Evolutionary conservation across 2,797 vertebrate species (phyloP).

Genomic region (Chromobotia macracanthus): DNA sequence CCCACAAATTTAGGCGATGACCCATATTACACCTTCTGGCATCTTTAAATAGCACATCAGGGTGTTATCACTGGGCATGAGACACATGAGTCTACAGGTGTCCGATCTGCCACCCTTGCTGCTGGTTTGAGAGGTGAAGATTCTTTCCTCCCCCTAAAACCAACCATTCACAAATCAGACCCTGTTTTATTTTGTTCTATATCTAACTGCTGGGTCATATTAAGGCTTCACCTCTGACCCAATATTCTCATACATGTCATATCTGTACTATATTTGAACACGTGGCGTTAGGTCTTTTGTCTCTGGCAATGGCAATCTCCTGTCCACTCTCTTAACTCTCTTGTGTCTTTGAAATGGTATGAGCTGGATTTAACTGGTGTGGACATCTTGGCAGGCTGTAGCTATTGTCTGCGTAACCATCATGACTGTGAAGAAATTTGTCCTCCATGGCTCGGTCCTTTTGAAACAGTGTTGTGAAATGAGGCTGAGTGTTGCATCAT

Average conservation of each 20-base stretch:
- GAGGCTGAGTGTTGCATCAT: not conserved
- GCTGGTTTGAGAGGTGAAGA: not conserved
- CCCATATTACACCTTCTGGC: not conserved
- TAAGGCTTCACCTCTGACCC: not conserved
- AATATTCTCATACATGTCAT: constrained; percentile 14
- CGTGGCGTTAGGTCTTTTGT: not conserved
- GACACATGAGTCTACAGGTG: not conserved
- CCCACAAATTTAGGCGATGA: not conserved
- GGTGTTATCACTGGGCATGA: not conserved
- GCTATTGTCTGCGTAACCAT: not conserved
- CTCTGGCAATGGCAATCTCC: not conserved
- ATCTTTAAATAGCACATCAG: not conserved
- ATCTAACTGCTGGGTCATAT: not conserved
- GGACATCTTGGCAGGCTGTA: constrained; percentile 14
- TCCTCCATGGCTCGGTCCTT: not conserved
- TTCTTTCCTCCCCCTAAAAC: constrained; percentile 11
- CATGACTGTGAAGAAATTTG: constrained; percentile 16
- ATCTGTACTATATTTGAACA: constrained; percentile 30
- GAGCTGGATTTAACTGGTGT: not conserved
- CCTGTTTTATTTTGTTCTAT: not conserved
- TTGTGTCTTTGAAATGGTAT: constrained; percentile 1
- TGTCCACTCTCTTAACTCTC: not conserved
- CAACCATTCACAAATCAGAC: constrained; percentile 8
- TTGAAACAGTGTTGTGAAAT: constrained; percentile 22
- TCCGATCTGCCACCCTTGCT: not conserved